Evolutionary conservation across 92 coral and sea anemone genomes (phyloP), one percentile per base, ranked within the genome.

Genomic region (Porites lobata): DNA sequence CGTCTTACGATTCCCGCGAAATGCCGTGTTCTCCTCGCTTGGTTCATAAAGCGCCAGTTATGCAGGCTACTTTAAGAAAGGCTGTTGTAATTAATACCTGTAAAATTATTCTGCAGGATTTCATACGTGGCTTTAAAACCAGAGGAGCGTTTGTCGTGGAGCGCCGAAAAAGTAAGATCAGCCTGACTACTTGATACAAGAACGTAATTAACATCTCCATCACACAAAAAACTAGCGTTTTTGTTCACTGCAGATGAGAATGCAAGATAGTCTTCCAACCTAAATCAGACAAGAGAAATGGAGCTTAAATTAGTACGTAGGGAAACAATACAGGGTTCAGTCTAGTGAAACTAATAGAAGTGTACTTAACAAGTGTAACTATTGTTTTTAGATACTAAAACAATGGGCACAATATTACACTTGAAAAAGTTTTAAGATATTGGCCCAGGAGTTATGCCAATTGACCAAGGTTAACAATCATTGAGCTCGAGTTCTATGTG

Each of bases 161-260:
- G 17, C 0, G 85, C 66, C 6, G 19, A 53, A 57, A 81, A 81
- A 2, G 22, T 20, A 8, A 81, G 8, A 8, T 81, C 68, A 69
- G 19, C 85, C 18, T 69, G 29, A 65, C 50, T 56, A 29, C 76
- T 38, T 54, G 59, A 69, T 26, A 81, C 21, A 22, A 81, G 24
- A 19, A 81, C 68, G 5, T 32, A 32, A 32, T 32, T 32, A 5
- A 9, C 24, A 81, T 51, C 6, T 10, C 29, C 54, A 64, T 59
- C 9, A 24, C 85, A 81, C 4, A 81, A 21, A 0, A 68, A 54
- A 2, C 57, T 17, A 22, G 68, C 76, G 54, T 81, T 54, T 4
- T 81, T 69, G 65, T 17, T 68, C 32, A 47, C 26, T 32, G 53
- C 76, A 17, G 74, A 14, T 53, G 76, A 22, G 14, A 81, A 29